These are phyloP conservation scores for Borostomias antarcticus DNA, from an alignment of 2,797 vertebrate genomes.

Conservation along the genomic window DNA sequence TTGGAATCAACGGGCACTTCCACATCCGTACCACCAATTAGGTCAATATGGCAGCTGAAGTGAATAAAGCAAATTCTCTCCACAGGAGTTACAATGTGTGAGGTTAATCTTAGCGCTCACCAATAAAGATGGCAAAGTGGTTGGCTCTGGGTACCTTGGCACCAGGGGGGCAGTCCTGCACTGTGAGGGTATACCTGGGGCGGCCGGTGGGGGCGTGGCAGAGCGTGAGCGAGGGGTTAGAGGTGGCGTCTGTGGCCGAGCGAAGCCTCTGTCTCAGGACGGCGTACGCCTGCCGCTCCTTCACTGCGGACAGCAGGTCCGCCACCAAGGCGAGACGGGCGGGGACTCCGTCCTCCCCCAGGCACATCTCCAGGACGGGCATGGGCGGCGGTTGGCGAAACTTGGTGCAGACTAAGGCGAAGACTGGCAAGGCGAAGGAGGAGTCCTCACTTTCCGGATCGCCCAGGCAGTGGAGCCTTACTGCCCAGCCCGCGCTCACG, in stretches of 20 bases:
- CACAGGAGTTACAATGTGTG: neutral
- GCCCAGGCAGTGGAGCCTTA: constrained; percentile 88
- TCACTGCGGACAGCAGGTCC: constrained; percentile 81
- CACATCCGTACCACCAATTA: too few species aligned
- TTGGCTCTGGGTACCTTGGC: constrained; percentile 83
- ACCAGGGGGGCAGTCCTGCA: constrained; percentile 82
- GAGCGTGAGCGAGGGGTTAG: constrained; percentile 79
- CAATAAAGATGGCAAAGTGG: constrained; percentile 94
- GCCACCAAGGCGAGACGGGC: constrained; percentile 70
- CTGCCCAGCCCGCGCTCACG: constrained; percentile 85
- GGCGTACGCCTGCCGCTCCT: constrained; percentile 88
- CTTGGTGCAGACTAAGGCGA: constrained; percentile 92
- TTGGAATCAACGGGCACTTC: too few species aligned
- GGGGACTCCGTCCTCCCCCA: constrained; percentile 75
- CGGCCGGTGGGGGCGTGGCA: constrained; percentile 79
- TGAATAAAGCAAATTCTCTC: too few species aligned
- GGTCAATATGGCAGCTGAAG: too few species aligned
- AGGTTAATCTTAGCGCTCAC: constrained; percentile 73
- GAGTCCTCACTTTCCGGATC: constrained; percentile 61
- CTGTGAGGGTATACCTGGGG: constrained; percentile 89
- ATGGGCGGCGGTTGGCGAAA: constrained; percentile 80
- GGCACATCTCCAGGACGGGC: constrained; percentile 74
- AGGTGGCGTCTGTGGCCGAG: constrained; percentile 69
- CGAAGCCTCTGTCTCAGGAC: constrained; percentile 87
- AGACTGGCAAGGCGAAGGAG: constrained; percentile 86